Conservation (phyloP, 1,140 invertebrate species). For the Melanaphis sacchari region DNA sequence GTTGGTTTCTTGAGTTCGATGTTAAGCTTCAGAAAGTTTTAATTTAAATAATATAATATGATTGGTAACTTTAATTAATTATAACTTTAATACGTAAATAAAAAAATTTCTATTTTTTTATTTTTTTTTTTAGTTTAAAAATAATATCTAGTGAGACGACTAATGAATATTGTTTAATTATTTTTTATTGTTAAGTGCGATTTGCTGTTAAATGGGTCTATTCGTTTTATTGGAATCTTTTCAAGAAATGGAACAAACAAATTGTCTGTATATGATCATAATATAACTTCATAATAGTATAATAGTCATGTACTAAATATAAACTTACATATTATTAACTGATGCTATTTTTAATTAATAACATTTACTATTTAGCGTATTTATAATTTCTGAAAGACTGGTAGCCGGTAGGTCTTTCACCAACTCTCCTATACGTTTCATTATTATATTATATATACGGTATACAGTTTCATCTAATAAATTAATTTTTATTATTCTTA, state of each 20-base stretch:
- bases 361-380: not conserved
- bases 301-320: not conserved
- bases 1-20: not conserved
- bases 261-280: not conserved
- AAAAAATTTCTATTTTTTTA: not conserved
- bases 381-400: not conserved
- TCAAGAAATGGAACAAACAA: slow-evolving; percentile 17
- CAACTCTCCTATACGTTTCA: not conserved
- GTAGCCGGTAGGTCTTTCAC: no score
- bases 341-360: not conserved
- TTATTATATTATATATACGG: no score
- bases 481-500: not conserved
- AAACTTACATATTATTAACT: not conserved
- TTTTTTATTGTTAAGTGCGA: slow-evolving; percentile 39
- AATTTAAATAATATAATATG: not conserved
- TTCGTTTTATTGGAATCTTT: slow-evolving; percentile 25
- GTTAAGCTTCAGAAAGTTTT: not conserved
- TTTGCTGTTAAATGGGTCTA: slow-evolving; percentile 35
- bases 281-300: not conserved
- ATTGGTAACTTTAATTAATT: not conserved
- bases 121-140: not conserved
- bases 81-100: not conserved
- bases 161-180: slow-evolving; percentile 30
- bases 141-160: not conserved
- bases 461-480: not conserved